A percentile compares a stretch with the other conserved stretches of the same genome.
Evolutionary conservation across 2,797 vertebrate species (phyloP).

Genomic region (Eurystomus glaucurus): DNA sequence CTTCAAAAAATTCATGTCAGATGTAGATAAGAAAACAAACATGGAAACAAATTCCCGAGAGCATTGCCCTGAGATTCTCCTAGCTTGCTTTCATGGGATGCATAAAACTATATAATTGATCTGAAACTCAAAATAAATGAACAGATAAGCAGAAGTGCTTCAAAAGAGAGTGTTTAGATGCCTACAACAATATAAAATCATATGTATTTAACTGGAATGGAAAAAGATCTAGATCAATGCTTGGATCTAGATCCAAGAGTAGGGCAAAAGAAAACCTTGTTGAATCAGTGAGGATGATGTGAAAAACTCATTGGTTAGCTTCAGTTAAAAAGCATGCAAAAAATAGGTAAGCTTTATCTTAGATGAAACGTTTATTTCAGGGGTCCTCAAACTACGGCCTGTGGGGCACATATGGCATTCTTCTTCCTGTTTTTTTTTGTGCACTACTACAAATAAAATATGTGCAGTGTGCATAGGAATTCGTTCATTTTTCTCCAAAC

Average conservation of each 20-base stretch:
- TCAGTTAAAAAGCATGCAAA: neutral
- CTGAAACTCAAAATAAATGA: neutral
- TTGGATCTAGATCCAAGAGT: neutral
- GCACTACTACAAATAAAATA: too few species aligned
- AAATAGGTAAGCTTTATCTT: neutral
- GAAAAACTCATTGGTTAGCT: neutral
- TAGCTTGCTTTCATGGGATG: neutral
- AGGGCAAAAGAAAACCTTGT: neutral
- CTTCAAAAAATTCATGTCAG: neutral
- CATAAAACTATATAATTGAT: neutral
- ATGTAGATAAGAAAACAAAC: neutral
- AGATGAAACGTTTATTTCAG: neutral
- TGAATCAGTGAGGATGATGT: neutral
- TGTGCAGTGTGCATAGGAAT: too few species aligned
- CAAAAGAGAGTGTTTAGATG: neutral
- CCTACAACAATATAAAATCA: rapidly evolving
- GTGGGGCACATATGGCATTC: too few species aligned
- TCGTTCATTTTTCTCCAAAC: too few species aligned
- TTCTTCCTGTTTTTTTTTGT: too few species aligned
- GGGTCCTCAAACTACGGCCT: too few species aligned
- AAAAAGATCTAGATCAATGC: neutral
- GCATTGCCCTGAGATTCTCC: neutral
- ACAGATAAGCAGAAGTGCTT: neutral
- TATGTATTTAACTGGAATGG: neutral
- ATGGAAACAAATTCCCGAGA: neutral